Evolutionary conservation across 1,140 invertebrate genomes (phyloP).

Genomic region (Homarus americanus): DNA sequence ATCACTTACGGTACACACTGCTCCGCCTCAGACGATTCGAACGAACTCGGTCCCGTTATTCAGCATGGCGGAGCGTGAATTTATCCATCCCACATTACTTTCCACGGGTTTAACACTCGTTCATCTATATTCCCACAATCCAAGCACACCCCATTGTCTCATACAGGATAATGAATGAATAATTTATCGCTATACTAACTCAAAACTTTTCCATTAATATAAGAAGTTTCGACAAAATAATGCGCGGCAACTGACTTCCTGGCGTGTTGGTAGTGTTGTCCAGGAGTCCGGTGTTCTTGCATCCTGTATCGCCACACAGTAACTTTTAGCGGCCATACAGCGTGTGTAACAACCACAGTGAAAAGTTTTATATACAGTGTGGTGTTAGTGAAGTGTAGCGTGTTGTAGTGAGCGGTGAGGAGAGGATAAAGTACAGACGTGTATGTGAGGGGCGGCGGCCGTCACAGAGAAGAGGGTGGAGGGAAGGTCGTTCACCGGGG

Average conservation of each 20-base stretch:
- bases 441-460: background rate
- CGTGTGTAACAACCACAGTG: background rate
- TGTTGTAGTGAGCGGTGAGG: background rate
- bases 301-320: background rate
- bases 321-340: background rate
- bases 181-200: too few species aligned
- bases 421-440: background rate
- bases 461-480: background rate
- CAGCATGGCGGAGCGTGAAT: too few species aligned
- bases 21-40: too few species aligned
- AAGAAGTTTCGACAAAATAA: background rate
- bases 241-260: background rate
- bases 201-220: too few species aligned
- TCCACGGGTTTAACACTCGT: too few species aligned
- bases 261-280: background rate
- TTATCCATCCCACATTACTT: too few species aligned
- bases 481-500: background rate
- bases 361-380: background rate
- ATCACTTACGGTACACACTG: too few species aligned
- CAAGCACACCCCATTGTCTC: background rate
- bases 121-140: too few species aligned
- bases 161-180: background rate
- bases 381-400: constrained; percentile 3
- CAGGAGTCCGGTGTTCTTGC: background rate
- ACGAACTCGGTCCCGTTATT: too few species aligned